Percentiles rank a stretch among this genome's conserved stretches.
These are phyloP conservation scores for Rhopalosiphum nymphaeae DNA, from an alignment of 2,888 invertebrate species.

Conservation along the genomic window DNA sequence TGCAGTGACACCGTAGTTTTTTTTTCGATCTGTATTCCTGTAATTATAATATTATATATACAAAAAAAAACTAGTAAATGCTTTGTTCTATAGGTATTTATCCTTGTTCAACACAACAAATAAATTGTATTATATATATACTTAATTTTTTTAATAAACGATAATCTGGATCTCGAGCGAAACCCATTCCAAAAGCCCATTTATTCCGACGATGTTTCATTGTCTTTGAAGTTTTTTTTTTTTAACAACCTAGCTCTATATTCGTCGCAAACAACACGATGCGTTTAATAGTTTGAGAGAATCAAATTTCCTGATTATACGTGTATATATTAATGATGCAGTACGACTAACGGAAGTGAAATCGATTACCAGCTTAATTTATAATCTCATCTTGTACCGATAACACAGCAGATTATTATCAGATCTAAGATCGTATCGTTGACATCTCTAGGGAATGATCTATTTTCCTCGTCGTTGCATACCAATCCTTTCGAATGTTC, in stretches of 20 bases:
- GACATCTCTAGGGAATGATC: constrained; percentile 4
- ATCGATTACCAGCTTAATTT: constrained; percentile 33
- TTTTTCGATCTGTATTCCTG: not conserved
- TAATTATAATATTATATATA: not conserved
- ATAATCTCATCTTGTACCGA: not conserved
- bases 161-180: not conserved
- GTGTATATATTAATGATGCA: too few species aligned
- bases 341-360: not conserved
- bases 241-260: not conserved
- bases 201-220: not conserved
- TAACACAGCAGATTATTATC: not conserved
- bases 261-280: not conserved
- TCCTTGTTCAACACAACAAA: not conserved
- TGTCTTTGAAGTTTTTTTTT: not conserved
- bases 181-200: not conserved
- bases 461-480: constrained; percentile 13
- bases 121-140: not conserved
- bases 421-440: constrained; percentile 1
- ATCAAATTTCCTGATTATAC: not conserved
- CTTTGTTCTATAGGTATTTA: not conserved
- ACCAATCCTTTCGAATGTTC: not conserved
- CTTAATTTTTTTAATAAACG: not conserved
- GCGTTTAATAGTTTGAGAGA: not conserved
- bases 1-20: not conserved
- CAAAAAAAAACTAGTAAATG: not conserved